These are phyloP conservation scores for Drosophila virilis DNA, from an alignment of 1,140 invertebrate species.

Conservation along the genomic window DNA sequence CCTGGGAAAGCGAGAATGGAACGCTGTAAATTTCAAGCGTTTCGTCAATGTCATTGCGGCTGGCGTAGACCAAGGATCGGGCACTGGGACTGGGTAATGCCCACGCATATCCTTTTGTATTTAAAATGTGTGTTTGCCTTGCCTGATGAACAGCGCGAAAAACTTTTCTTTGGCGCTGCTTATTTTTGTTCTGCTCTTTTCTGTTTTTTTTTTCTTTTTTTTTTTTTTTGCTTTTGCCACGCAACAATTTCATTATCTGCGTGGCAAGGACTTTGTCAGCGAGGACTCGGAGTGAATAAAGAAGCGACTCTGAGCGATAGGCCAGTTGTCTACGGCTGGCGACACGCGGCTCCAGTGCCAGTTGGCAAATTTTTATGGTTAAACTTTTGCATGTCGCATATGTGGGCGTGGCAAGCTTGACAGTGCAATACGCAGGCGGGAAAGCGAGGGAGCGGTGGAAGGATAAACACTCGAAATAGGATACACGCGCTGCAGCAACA, in stretches of 20 bases:
- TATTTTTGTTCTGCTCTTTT: conserved; percentile 21
- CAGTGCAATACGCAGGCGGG: conserved; percentile 48
- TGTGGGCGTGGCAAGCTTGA: conserved; percentile 38
- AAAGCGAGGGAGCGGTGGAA: neutral
- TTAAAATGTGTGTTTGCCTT: conserved; percentile 80
- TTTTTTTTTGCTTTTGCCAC: conserved; percentile 30
- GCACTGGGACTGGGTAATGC: conserved; percentile 43
- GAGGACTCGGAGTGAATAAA: conserved; percentile 28
- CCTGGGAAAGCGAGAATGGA: conserved; percentile 5
- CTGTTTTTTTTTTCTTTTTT: neutral
- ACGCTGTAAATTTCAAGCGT: conserved; percentile 77
- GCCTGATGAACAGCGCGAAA: conserved; percentile 69
- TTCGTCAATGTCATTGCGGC: conserved; percentile 77
- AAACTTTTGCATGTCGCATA: conserved; percentile 64
- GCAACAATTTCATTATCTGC: conserved; percentile 79
- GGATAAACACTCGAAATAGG: conserved; percentile 20
- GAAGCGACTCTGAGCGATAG: conserved; percentile 51
- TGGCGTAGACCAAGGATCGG: conserved; percentile 26
- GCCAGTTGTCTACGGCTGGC: conserved; percentile 65
- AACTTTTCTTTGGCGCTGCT: conserved; percentile 53
- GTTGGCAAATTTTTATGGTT: conserved; percentile 69
- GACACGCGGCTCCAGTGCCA: conserved; percentile 55
- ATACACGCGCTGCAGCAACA: conserved; percentile 31
- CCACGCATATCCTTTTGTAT: conserved; percentile 82
- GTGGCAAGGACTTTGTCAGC: conserved; percentile 28